These are phyloP conservation scores for Eulimnadia texana DNA, from an alignment of 1,140 invertebrate species.

Conservation along the genomic window DNA sequence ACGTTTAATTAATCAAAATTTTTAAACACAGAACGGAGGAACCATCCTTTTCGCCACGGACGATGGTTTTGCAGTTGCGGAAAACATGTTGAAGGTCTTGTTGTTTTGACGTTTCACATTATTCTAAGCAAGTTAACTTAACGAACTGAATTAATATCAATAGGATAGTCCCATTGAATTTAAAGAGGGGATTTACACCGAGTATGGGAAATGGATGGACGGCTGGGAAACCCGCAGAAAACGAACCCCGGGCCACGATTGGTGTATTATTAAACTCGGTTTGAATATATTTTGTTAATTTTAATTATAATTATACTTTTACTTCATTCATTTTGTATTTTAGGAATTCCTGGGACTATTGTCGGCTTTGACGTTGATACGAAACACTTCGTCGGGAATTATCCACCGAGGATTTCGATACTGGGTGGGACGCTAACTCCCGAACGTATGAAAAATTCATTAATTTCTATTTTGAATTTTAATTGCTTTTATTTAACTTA, in stretches of 20 bases:
- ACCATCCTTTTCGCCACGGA: slow-evolving; percentile 46
- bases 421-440: slow-evolving; percentile 39
- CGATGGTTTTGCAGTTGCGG: slow-evolving; percentile 49
- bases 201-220: slow-evolving; percentile 54
- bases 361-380: slow-evolving; percentile 45
- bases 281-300: slow-evolving; percentile 31
- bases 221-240: slow-evolving; percentile 45
- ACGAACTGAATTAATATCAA: too few relatives aligned
- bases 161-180: slow-evolving; percentile 29
- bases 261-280: slow-evolving; percentile 44
- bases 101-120: too few relatives aligned
- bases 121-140: too few relatives aligned
- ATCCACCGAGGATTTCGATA: slow-evolving; percentile 44
- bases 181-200: slow-evolving; percentile 41
- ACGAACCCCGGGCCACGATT: slow-evolving; percentile 44
- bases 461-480: neutral
- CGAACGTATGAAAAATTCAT: slow-evolving; percentile 29
- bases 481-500: too few relatives aligned
- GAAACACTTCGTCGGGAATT: slow-evolving; percentile 50
- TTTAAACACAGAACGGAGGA: slow-evolving; percentile 44
- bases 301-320: slow-evolving; percentile 14
- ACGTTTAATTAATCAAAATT: too few relatives aligned
- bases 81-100: slow-evolving; percentile 42
- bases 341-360: slow-evolving; percentile 34
- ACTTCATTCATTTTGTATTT: neutral